phyloP scores from a whole-genome alignment of 1,140 invertebrate genomes.

The Rhizoglyphus robini region DNA sequence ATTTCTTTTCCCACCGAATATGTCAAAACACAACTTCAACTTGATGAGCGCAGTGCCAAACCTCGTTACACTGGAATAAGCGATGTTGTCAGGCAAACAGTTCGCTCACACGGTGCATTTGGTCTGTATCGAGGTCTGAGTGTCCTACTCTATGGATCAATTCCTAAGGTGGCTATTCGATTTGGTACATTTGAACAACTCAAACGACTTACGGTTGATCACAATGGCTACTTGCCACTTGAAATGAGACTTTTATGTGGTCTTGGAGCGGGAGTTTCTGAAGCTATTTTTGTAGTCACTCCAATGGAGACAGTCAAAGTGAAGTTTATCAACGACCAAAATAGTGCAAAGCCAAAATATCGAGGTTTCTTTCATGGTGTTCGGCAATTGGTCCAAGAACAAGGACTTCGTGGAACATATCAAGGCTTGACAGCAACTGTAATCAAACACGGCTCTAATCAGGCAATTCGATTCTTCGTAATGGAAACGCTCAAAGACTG shows the following conservation, averaged over 20 bases:
- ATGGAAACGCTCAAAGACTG: slow-evolving; percentile 90
- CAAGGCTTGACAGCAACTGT: slow-evolving; percentile 79
- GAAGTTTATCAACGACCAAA: slow-evolving; percentile 97
- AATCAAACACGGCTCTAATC: slow-evolving; percentile 94
- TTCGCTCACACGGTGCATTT: slow-evolving; percentile 68
- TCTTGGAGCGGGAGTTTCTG: slow-evolving; percentile 79
- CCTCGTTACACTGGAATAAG: slow-evolving; percentile 70
- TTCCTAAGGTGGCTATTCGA: slow-evolving; percentile 90
- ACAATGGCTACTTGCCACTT: slow-evolving; percentile 61
- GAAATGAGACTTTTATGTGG: slow-evolving; percentile 71
- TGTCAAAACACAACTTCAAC: slow-evolving; percentile 94
- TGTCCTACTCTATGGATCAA: slow-evolving; percentile 87
- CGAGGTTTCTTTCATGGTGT: slow-evolving; percentile 90
- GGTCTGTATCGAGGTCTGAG: slow-evolving; percentile 90
- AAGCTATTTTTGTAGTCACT: slow-evolving; percentile 91
- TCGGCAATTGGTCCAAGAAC: slow-evolving; percentile 62
- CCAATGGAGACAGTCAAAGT: slow-evolving; percentile 99
- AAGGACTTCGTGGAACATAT: slow-evolving; percentile 47
- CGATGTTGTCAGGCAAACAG: slow-evolving; percentile 89
- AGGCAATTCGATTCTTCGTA: slow-evolving; percentile 94
- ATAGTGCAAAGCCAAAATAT: slow-evolving; percentile 75
- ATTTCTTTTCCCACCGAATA: slow-evolving; percentile 99
- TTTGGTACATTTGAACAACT: slow-evolving; percentile 96
- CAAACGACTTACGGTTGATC: slow-evolving; percentile 59
- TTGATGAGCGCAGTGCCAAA: slow-evolving; percentile 72